Conservation (phyloP, 1,140 invertebrate species). For the Druon quercuslanigerum region DNA sequence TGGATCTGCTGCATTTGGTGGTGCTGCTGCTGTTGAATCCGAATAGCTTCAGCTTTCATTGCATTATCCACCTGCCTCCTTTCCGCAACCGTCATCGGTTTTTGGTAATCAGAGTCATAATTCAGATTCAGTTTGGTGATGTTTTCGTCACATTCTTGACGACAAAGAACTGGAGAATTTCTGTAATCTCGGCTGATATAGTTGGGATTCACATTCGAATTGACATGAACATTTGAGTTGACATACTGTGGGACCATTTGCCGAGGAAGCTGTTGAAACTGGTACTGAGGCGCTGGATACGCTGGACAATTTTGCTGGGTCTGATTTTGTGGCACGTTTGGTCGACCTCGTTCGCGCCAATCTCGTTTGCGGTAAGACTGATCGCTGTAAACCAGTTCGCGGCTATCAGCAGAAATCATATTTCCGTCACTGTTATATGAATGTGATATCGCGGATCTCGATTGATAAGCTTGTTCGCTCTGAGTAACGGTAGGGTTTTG, state of each 20-base stretch:
- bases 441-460: slow-evolving; percentile 45
- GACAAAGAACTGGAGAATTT: too few species aligned
- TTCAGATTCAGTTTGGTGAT: slow-evolving; percentile 44
- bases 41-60: slow-evolving; percentile 53
- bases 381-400: background rate
- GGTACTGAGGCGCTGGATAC: slow-evolving; percentile 61
- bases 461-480: slow-evolving; percentile 58
- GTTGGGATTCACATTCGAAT: slow-evolving; percentile 24
- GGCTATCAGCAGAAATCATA: slow-evolving; percentile 34
- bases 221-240: slow-evolving; percentile 58
- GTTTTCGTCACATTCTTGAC: slow-evolving; percentile 35
- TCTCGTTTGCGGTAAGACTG: too few species aligned
- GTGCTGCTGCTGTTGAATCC: slow-evolving; percentile 38
- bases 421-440: slow-evolving; percentile 47
- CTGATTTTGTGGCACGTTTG: slow-evolving; percentile 59
- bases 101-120: slow-evolving; percentile 12
- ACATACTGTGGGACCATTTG: slow-evolving; percentile 62
- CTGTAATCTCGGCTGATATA: slow-evolving; percentile 18
- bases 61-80: slow-evolving; percentile 51
- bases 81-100: background rate
- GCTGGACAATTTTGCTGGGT: slow-evolving; percentile 58
- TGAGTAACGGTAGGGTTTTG: slow-evolving; percentile 48
- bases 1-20: slow-evolving; percentile 37
- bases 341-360: slow-evolving; percentile 53
- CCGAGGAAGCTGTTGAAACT: slow-evolving; percentile 60